Conservation (phyloP, 2,888 invertebrate species). For the Callimorpha dominula region DNA sequence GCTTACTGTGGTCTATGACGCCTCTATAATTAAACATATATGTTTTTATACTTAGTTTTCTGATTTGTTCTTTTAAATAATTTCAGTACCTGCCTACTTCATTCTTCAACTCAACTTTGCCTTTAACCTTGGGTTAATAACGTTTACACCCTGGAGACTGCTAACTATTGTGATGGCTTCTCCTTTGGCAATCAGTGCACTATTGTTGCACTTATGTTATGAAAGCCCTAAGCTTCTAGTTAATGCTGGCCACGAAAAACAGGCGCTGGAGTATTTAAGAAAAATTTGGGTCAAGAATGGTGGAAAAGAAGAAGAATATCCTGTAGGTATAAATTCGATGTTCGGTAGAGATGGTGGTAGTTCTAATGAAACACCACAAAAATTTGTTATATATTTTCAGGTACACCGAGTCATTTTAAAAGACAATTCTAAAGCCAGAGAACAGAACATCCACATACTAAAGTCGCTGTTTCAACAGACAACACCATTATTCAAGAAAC, state of each 20-base stretch:
- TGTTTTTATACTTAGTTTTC: too few species aligned
- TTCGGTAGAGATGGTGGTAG: background rate
- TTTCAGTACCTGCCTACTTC: slow-evolving; percentile 53
- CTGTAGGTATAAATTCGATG: slow-evolving; percentile 25
- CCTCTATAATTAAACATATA: too few species aligned
- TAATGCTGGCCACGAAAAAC: slow-evolving; percentile 84
- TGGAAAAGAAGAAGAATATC: slow-evolving; percentile 28
- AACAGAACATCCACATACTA: slow-evolving; percentile 20
- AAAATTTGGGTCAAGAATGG: slow-evolving; percentile 86
- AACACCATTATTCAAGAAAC: slow-evolving; percentile 34
- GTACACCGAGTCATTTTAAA: slow-evolving; percentile 32
- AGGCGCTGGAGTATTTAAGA: slow-evolving; percentile 85
- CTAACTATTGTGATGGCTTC: slow-evolving; percentile 71
- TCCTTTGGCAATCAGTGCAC: slow-evolving; percentile 85
- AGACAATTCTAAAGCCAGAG: slow-evolving; percentile 23
- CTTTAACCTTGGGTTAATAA: slow-evolving; percentile 49
- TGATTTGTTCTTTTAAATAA: slow-evolving; percentile 15
- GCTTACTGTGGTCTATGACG: background rate
- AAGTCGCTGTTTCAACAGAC: slow-evolving; percentile 35
- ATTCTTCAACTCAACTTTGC: slow-evolving; percentile 54
- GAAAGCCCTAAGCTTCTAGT: slow-evolving; percentile 92
- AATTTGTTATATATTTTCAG: slow-evolving; percentile 12
- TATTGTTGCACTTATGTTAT: slow-evolving; percentile 83
- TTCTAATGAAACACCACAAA: background rate
- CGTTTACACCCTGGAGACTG: slow-evolving; percentile 65